Conservation (phyloP, 2,888 invertebrate genomes). For the Julus scandinavius region DNA sequence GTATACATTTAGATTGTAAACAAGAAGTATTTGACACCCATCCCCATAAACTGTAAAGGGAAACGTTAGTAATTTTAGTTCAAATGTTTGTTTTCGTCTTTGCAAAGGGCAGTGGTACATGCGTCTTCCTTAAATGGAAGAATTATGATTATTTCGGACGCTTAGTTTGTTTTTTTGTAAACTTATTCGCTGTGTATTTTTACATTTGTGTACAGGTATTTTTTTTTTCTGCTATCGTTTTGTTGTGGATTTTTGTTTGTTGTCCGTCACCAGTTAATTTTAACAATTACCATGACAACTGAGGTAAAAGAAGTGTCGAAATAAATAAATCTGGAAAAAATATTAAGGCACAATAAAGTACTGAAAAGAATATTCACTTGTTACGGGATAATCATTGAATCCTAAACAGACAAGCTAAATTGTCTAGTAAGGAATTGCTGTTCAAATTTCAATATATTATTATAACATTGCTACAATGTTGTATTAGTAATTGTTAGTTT, state of each 20-base stretch:
- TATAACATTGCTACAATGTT: too few species aligned
- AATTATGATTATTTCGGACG: not conserved
- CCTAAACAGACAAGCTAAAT: too few species aligned
- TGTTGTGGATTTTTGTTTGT: slow-evolving; percentile 7
- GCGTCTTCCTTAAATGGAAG: slow-evolving; percentile 27
- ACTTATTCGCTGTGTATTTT: slow-evolving; percentile 39
- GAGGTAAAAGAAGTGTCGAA: not conserved
- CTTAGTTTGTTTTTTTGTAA: not conserved
- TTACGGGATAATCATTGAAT: too few species aligned
- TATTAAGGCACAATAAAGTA: slow-evolving; percentile 34
- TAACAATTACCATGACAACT: slow-evolving; percentile 26
- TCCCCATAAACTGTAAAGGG: not conserved
- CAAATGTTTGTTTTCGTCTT: slow-evolving; percentile 25
- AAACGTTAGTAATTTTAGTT: slow-evolving; percentile 3
- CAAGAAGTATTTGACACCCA: slow-evolving; percentile 28
- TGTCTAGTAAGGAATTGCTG: too few species aligned
- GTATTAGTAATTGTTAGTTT: too few species aligned
- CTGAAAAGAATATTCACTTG: slow-evolving; percentile 1
- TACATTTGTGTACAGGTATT: slow-evolving; percentile 35
- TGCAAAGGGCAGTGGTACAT: slow-evolving; percentile 12
- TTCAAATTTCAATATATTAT: too few species aligned
- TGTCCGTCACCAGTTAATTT: slow-evolving; percentile 25
- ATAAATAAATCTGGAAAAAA: not conserved
- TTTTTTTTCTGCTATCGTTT: not conserved
- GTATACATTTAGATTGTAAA: not conserved